Evolutionary conservation across 2,113 vertebrate genomes (phyloP), one percentile per base, ranked within the genome.

Genomic region (Rhinoptilus africanus): DNA sequence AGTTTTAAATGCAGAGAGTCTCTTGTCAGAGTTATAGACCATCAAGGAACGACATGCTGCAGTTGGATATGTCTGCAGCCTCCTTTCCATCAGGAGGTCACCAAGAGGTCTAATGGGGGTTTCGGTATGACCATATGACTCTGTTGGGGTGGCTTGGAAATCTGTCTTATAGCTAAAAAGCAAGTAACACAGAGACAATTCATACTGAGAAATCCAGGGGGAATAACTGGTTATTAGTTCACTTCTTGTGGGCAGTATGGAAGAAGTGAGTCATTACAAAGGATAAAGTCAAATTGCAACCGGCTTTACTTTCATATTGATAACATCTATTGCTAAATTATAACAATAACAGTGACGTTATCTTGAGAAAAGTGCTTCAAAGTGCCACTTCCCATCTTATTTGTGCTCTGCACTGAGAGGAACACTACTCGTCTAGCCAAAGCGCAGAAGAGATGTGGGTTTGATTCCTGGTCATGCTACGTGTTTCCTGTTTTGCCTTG

Each of bases 241-340:
- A 78, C 43, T 89, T 93, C 88, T 97, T 89, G 85, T 91, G 92
- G 78, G 95, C 88, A 95, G 76, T 81, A 92, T 96, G 93, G 96
- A 96, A 96, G 92, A 94, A 95, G 83, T 95, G 96, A 97, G 96
- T 95, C 93, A 96, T 95, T 94, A 84, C 56, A 76, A 96, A 95
- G 96, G 96, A 95, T 96, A 97, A 96, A 96, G 83, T 96, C 88
- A 96, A 96, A 97, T 97, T 97, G 96, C 96, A 93, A 97, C 93
- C 83, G 85, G 96, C 96, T 96, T 97, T 97, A 93, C 91, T 96
- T 97, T 92, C 86, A 60, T 94, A 93, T 95, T 95, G 95, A 97
- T 96, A 97, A 94, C 91, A 97, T 97, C 97, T 95, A 94, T 95
- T 77, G 66, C 93, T 96, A 96, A 94, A 96, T 91, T 96, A 96